A percentile compares a stretch with the other conserved stretches of the same genome.
Conservation (phyloP, 2,113 vertebrate species). For the Coregonus clupeaformis region DNA sequence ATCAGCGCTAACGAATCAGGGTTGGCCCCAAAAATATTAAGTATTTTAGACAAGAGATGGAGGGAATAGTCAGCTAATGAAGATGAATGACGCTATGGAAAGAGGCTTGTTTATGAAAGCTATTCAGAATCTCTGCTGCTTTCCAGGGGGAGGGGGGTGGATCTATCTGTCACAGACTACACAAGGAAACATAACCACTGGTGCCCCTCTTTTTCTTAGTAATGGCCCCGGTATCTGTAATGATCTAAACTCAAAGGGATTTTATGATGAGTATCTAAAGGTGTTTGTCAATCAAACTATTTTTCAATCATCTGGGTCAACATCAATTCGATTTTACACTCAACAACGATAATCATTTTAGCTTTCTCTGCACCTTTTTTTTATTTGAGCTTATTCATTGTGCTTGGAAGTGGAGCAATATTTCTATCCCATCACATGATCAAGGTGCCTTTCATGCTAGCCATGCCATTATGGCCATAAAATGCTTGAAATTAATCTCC, state of each 20-base stretch:
- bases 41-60: slow-evolving; percentile 51
- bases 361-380: no score
- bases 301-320: no score
- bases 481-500: slow-evolving; percentile 59
- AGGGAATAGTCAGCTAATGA: slow-evolving; percentile 54
- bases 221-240: no score
- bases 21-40: slow-evolving; percentile 40
- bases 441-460: slow-evolving; percentile 36
- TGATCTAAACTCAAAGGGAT: no score
- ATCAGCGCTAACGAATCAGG: slow-evolving; percentile 48
- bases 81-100: slow-evolving; percentile 51
- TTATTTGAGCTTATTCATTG: no score
- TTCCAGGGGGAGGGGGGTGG: neutral
- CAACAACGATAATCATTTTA: no score
- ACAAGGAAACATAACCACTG: neutral
- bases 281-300: no score
- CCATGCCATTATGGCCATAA: slow-evolving; percentile 47
- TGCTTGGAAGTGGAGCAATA: no score
- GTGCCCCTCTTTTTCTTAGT: neutral
- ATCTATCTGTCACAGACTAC: neutral
- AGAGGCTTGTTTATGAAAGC: slow-evolving; percentile 13
- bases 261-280: no score
- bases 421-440: neutral
- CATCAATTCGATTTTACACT: no score
- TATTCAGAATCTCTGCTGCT: slow-evolving; percentile 14